Conservation (phyloP, 2,888 invertebrate species). For the Meliscaeva auricollis region DNA sequence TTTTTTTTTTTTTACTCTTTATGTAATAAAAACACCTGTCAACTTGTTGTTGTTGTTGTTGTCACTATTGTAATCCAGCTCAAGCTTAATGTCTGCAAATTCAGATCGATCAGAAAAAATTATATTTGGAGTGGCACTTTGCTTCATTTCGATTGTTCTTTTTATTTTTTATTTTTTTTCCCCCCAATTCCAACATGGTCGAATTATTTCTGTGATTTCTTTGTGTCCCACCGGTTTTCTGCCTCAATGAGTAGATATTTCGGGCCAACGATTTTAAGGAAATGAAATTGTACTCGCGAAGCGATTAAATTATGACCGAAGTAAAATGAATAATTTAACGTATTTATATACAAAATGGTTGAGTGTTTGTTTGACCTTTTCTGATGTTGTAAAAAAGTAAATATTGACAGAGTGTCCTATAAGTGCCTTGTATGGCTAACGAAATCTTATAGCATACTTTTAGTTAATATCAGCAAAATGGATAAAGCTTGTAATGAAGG, state of each 20-base stretch:
- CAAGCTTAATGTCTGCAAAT: neutral
- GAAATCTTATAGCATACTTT: no score
- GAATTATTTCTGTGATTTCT: conserved; percentile 15
- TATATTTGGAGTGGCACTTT: neutral
- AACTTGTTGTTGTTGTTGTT: neutral
- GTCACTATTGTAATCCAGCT: neutral
- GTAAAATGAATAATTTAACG: neutral
- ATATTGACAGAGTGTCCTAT: no score
- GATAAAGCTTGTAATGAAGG: no score
- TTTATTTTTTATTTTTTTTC: neutral
- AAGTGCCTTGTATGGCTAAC: no score
- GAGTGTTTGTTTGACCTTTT: neutral
- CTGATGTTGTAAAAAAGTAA: no score
- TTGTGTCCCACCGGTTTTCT: neutral
- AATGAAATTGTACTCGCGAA: neutral
- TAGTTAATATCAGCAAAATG: no score
- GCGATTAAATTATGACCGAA: neutral
- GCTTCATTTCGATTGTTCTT: neutral
- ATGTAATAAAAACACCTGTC: neutral
- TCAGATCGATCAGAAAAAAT: neutral
- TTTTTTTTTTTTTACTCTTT: neutral
- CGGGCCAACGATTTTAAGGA: neutral
- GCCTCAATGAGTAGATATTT: neutral
- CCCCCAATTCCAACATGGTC: neutral
- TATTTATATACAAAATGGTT: neutral